Evolutionary conservation across 2,113 vertebrate species (phyloP).

Genomic region (Andinoacara biseriatus): DNA sequence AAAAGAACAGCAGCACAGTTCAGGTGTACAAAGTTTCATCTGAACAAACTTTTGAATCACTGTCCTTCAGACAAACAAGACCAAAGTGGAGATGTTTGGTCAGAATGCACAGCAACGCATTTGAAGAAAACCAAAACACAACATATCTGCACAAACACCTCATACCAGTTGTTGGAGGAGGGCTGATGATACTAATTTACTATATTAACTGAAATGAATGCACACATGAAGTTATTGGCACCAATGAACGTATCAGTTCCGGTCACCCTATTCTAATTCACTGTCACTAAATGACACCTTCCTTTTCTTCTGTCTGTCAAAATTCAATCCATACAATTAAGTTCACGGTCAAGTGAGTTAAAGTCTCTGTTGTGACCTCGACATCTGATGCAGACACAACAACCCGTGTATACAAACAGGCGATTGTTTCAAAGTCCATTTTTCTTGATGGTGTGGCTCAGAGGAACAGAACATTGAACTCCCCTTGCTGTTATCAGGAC

Average conservation of each 20-base stretch:
- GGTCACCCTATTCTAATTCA: no score
- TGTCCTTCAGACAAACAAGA: no score
- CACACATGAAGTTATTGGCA: no score
- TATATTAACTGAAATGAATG: no score
- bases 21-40: no score
- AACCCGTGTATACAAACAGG: constrained; percentile 11
- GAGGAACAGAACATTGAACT: constrained; percentile 43
- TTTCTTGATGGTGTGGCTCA: constrained; percentile 52
- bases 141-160: not conserved
- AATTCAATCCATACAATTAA: not conserved
- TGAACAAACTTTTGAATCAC: no score
- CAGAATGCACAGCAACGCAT: no score
- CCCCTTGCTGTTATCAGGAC: constrained; percentile 10
- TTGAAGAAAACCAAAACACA: not conserved
- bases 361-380: not conserved
- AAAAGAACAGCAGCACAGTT: no score
- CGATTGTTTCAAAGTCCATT: constrained; percentile 63
- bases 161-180: not conserved
- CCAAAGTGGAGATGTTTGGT: no score
- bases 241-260: no score
- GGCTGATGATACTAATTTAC: no score
- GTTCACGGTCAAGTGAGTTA: not conserved
- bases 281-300: no score
- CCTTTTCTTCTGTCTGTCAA: not conserved
- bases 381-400: constrained; percentile 30